Evolutionary conservation across 2,888 invertebrate genomes (phyloP).

Genomic region (Amphipoea lucens): DNA sequence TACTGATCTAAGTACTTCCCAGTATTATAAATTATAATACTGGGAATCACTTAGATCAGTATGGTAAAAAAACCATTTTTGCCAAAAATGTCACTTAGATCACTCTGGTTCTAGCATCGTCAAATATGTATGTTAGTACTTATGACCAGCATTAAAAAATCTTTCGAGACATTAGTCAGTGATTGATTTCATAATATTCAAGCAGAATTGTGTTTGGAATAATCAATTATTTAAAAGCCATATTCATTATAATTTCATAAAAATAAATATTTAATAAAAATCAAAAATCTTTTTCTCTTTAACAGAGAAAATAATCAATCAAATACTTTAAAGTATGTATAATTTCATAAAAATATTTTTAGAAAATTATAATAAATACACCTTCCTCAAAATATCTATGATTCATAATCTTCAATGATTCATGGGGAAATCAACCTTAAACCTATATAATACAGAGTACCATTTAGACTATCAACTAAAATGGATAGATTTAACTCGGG

Average conservation of each 20-base stretch:
- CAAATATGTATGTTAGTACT: conserved; percentile 6
- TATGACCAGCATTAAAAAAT: conserved; percentile 45
- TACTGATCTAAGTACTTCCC: too few relatives aligned
- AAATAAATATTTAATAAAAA: not conserved
- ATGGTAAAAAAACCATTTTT: too few relatives aligned
- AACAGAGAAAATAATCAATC: conserved; percentile 13
- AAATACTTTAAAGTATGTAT: conserved; percentile 46
- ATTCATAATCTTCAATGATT: conserved; percentile 47
- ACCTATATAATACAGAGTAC: conserved; percentile 82
- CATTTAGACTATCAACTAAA: conserved; percentile 66
- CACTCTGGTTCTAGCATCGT: too few relatives aligned
- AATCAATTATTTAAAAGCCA: conserved; percentile 34
- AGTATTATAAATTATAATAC: too few relatives aligned
- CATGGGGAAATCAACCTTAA: conserved; percentile 76
- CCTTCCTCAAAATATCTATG: conserved; percentile 48
- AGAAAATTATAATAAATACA: conserved; percentile 38
- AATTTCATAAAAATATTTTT: conserved; percentile 18
- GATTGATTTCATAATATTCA: conserved; percentile 32
- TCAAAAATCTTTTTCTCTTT: not conserved
- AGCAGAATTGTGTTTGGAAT: conserved; percentile 48
- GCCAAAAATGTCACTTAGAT: conserved; percentile 2
- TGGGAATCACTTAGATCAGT: too few relatives aligned
- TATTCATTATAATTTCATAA: conserved; percentile 42
- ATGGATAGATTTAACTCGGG: conserved; percentile 55
- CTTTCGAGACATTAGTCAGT: conserved; percentile 22